phyloP scores from a whole-genome alignment of 2,797 vertebrate species.

The Spondyliosoma cantharus region DNA sequence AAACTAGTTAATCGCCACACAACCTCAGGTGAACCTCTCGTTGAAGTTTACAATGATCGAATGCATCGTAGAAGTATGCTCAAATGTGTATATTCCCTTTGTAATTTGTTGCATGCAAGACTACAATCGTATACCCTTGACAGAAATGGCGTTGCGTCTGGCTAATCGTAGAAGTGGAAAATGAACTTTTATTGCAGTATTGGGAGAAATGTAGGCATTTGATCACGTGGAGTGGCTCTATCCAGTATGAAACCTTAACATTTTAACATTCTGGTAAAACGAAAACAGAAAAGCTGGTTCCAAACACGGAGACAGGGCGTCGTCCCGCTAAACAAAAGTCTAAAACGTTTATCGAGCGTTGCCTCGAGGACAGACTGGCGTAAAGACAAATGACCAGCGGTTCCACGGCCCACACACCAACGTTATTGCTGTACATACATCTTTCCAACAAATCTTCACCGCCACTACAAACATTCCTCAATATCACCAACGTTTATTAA shows the following conservation, averaged over 20 bases:
- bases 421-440: constrained; percentile 74
- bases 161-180: constrained; percentile 38
- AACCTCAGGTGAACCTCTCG: constrained; percentile 78
- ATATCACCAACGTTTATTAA: constrained; percentile 14
- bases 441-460: constrained; percentile 22
- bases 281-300: constrained; percentile 21
- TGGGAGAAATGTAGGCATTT: constrained; percentile 55
- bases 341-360: constrained; percentile 9
- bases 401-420: constrained; percentile 5
- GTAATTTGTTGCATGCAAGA: constrained; percentile 77
- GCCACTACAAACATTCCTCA: constrained; percentile 23
- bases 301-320: constrained; percentile 8
- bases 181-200: constrained; percentile 78
- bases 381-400: constrained; percentile 23
- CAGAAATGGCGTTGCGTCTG: constrained; percentile 32
- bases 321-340: constrained; percentile 19
- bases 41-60: constrained; percentile 53
- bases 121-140: constrained; percentile 47
- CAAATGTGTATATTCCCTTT: constrained; percentile 80
- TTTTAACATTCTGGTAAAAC: constrained; percentile 43
- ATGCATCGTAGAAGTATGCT: constrained; percentile 43
- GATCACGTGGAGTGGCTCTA: constrained; percentile 55
- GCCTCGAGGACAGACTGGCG: constrained; percentile 18
- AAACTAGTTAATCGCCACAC: constrained; percentile 64
- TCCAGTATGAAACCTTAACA: constrained; percentile 39